phyloP scores from a whole-genome alignment of 2,888 invertebrate species.

The Athalia cordata region DNA sequence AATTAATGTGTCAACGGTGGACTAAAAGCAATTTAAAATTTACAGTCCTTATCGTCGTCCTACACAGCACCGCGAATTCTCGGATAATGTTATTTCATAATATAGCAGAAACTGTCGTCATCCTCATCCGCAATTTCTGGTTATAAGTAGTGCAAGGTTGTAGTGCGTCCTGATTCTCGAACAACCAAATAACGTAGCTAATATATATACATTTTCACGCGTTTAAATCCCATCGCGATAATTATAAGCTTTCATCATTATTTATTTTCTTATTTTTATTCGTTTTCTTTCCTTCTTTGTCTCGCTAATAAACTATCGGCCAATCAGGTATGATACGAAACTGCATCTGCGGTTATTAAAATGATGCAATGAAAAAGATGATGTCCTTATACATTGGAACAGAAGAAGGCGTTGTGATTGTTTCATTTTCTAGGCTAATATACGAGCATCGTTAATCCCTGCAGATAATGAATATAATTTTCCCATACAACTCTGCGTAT shows the following conservation, averaged over 20 bases:
- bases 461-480: background rate
- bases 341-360: background rate
- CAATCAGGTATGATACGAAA: background rate
- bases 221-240: background rate
- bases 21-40: slow-evolving; percentile 20
- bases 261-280: slow-evolving; percentile 9
- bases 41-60: slow-evolving; percentile 23
- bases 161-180: slow-evolving; percentile 17
- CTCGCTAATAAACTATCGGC: background rate
- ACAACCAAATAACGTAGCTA: background rate
- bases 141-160: slow-evolving; percentile 40
- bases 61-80: background rate
- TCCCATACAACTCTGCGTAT: background rate
- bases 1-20: background rate
- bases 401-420: slow-evolving; percentile 13
- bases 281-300: background rate
- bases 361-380: background rate
- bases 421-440: slow-evolving; percentile 12
- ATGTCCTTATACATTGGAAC: slow-evolving; percentile 29
- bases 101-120: slow-evolving; percentile 29
- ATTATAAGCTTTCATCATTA: slow-evolving; percentile 1
- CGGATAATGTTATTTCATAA: background rate
- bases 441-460: background rate
- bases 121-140: slow-evolving; percentile 13
- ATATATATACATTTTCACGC: too few relatives aligned